Base-by-base conservation (phyloP, 2,113 vertebrate species). In the Alexandromys fortis region DNA sequence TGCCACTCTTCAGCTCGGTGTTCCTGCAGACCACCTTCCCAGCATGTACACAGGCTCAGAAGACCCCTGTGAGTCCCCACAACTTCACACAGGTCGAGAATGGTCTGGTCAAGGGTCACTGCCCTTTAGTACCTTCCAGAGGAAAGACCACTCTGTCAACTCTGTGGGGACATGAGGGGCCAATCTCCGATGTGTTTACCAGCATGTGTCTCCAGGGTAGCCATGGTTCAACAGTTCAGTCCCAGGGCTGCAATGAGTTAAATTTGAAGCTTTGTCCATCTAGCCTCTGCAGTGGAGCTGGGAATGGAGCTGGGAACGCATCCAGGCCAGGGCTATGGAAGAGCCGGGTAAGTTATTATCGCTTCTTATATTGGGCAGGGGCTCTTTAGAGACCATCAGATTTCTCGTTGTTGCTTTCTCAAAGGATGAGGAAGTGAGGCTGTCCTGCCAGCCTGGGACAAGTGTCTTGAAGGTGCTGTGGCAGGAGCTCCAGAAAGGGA, bases 401-500 rank as follows among this genome's bases (percentile, higher is more conserved):
- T 52, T 26, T 33, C 33, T 7, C 14, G 5, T 58, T 75, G 55
- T 55, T 67, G 72, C 22, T 17, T 49, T 78, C 38, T 42, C 16
- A 9, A 55, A 38, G 45, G 42, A 30, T 6, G 28, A 35, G 52
- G 72, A 72, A 47, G 38, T 38, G 49, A 21, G 58, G 26, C 45
- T 45, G 83, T 35, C 2, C 1, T 0, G 4, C 87, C 79, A 88
- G 93, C 58, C 92, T 88, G 94, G 47, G 94, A 88, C 92, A 8
- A 85, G 92, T 4, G 22, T 68, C 79, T 87, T 30, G 96, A 88
- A 91, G 70, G 67, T 12, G 83, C 73, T 42, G 26, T 72, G 65
- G 47, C 83, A 67, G 90, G 47, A 85, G 90, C 95, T 28, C 0
- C 2, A 17, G 94, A 88, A 72, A 93, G 65, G 96, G 97, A 92